phyloP scores from a whole-genome alignment of 2,797 vertebrate species.

The Tolypeutes matacus region DNA sequence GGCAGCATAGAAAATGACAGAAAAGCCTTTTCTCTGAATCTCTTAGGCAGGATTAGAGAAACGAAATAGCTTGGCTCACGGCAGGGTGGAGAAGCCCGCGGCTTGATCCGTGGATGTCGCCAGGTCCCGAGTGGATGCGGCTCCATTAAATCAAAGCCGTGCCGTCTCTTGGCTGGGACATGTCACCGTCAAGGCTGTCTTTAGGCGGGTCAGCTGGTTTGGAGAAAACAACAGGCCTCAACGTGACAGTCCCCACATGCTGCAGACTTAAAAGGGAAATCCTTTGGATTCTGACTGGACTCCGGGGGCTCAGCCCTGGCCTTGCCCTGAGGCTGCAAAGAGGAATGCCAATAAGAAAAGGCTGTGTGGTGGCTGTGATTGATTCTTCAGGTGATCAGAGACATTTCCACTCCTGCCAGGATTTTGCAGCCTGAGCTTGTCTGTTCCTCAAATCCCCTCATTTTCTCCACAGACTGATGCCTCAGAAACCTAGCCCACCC shows the following conservation, averaged over 20 bases:
- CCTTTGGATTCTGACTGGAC: constrained; percentile 49
- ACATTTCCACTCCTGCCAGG: not conserved
- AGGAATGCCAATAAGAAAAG: not conserved
- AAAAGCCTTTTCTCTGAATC: not conserved
- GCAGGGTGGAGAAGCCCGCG: not conserved
- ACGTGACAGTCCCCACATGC: not conserved
- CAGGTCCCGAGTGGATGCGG: not conserved
- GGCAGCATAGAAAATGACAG: not conserved
- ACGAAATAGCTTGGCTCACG: not conserved
- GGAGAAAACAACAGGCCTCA: not conserved
- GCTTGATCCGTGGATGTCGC: not conserved
- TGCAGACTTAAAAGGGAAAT: constrained; percentile 51
- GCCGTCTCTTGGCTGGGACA: not conserved
- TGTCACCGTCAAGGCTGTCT: not conserved
- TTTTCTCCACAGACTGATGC: not conserved
- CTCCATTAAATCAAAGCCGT: not conserved
- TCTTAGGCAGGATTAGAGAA: not conserved
- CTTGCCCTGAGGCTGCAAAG: not conserved
- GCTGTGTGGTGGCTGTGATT: not conserved
- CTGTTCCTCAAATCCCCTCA: not conserved
- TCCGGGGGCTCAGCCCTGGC: constrained; percentile 42
- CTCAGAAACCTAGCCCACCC: not conserved
- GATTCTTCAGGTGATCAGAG: not conserved
- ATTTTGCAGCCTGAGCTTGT: not conserved
- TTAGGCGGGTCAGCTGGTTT: not conserved